A percentile compares a stretch with the other conserved stretches of the same genome.
Conservation (phyloP, 2,113 vertebrate genomes). For the Corythaixoides concolor region DNA sequence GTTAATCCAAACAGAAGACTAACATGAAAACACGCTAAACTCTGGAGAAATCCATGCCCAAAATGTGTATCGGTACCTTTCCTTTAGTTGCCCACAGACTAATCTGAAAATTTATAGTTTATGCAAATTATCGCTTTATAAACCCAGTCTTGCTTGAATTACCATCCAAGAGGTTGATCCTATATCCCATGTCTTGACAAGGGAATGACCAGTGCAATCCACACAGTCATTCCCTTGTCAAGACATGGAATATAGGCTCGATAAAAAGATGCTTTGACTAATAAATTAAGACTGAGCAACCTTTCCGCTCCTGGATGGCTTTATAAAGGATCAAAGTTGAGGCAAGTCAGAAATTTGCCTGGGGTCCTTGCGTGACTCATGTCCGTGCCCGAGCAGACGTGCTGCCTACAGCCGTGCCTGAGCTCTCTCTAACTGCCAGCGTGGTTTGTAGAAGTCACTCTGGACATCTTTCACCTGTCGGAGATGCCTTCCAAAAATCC, state of each 20-base stretch:
- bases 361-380: neutral
- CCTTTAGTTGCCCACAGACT: neutral
- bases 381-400: neutral
- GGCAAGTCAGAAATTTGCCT: neutral
- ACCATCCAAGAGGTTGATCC: neutral
- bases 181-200: neutral
- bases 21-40: neutral
- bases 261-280: neutral
- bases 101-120: neutral
- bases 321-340: neutral
- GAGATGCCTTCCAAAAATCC: neutral
- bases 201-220: neutral
- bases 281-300: neutral
- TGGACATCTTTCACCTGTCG: neutral
- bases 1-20: neutral
- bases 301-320: neutral
- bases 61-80: neutral
- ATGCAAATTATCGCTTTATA: neutral
- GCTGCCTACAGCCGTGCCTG: neutral
- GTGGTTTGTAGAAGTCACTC: no score
- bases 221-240: no score
- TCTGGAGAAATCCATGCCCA: neutral
- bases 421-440: no score
- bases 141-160: neutral
- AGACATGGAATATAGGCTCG: no score